Evolutionary conservation across 2,888 invertebrate species (phyloP), one percentile per base, ranked within the genome.

Genomic region (Gandaritis pyraliata): DNA sequence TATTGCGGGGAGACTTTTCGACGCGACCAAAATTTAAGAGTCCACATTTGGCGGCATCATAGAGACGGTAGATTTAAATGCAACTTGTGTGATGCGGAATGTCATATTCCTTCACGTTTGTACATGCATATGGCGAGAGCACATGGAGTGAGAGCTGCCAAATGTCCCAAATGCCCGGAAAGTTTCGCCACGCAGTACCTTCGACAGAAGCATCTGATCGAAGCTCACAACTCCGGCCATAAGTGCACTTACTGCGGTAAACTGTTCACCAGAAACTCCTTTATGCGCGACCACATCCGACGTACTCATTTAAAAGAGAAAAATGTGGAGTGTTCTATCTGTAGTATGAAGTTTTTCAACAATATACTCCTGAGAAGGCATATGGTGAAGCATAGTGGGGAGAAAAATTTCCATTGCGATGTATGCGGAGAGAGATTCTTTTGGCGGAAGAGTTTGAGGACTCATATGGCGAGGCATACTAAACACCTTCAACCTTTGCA

Each of bases 351-450:
- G 70, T 92, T 92, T 68, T 91, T 91, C 38, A 91, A 90, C 54
- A 88, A 89, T 59, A 87, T 90, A 4, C 77, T 91, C 6, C 58
- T 90, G 8, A 80, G 87, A 39, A 73, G 89, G 1, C 92, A 91
- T 52, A 89, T 91, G 89, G 85, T 90, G 0, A 91, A 89, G 51
- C 91, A 91, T 58, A 91, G 91, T 45, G 93, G 93, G 1, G 93
- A 93, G 41, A 93, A 93, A 58, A 92, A 90, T 49, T 94, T 93
- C 62, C 92, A 94, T 53, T 94, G 95, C 65, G 94, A 94, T 49
- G 82, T 94, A 1, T 95, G 95, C 60, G 93, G 94, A 0, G 93
- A 93, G 64, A 88, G 93, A 69, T 93, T 94, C 66, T 93, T 93
- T 41, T 94, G 94, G 81, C 88, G 94, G 58, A 94, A 94, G 56